Evolutionary conservation across 1,140 invertebrate genomes (phyloP), one percentile per base, ranked within the genome.

Genomic region (Aporrectodea caliginosa): DNA sequence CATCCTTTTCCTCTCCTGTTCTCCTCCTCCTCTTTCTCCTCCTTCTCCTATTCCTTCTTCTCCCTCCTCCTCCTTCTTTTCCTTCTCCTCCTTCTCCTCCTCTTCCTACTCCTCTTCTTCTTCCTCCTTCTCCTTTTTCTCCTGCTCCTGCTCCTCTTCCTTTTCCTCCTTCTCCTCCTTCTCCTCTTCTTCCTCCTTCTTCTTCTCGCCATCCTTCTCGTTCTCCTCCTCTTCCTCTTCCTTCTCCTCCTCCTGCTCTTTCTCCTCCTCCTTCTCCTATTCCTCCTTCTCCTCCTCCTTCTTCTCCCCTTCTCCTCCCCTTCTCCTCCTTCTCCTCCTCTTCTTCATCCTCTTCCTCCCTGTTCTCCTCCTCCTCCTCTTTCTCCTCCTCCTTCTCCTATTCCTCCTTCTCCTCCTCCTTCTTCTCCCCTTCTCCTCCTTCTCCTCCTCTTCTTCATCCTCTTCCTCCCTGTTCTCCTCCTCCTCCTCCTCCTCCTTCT

Each of bases 401-500:
- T n/a, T n/a, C n/a, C n/a, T n/a, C n/a, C n/a, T n/a, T 22, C 31
- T 31, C n/a, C 30, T 6, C 16, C 1, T 30, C 58, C 71, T 2
- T 2, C 16, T 31, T 35, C 34, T 74, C 71, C 27, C 71, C 35
- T 71, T 79, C 71, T 35, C 78, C 74, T 27, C 30, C 71, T 34
- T n/a, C n/a, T n/a, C n/a, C n/a, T n/a, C n/a, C n/a, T n/a, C n/a
- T n/a, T n/a, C n/a, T n/a, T n/a, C n/a, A n/a, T n/a, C n/a, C n/a
- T n/a, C n/a, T n/a, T n/a, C n/a, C n/a, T n/a, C n/a, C n/a, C n/a
- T n/a, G n/a, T 71, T 75, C 30, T 58, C 33, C 30, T 43, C 74
- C 78, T 75, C 69, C 74, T 43, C 30, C 78, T 73, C n/a, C 30
- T 35, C 58, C 70, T 6, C 78, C 14, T 33, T 27, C 71, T 35